phyloP scores from a whole-genome alignment of 2,888 invertebrate genomes.

The Nectonema munidae region DNA sequence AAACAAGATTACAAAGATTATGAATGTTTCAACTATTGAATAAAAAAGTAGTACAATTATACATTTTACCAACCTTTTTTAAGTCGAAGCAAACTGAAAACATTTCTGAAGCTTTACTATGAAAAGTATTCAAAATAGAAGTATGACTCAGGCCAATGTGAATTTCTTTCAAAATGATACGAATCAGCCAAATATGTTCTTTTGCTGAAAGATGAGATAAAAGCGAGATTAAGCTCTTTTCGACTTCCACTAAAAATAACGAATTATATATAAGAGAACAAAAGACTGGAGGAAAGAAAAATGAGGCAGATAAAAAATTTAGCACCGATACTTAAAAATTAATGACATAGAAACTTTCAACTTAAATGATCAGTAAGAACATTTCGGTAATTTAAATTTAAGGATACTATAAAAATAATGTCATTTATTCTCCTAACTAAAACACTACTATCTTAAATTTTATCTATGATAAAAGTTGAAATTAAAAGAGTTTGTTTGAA shows the following conservation, averaged over 20 bases:
- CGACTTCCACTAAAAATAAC: conserved; percentile 25
- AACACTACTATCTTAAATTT: too few species aligned
- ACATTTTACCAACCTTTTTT: conserved; percentile 29
- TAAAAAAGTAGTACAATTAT: too few species aligned
- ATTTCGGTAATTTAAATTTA: background rate
- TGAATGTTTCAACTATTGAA: too few species aligned
- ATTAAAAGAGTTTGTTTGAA: too few species aligned
- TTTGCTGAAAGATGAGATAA: conserved; percentile 35
- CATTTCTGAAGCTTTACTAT: conserved; percentile 43
- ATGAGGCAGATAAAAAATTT: too few species aligned
- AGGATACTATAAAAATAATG: too few species aligned
- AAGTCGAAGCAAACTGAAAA: conserved; percentile 38
- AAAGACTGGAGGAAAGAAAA: too few species aligned
- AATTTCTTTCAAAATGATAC: conserved; percentile 45
- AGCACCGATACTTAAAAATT: conserved; percentile 15
- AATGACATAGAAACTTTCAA: conserved; percentile 9
- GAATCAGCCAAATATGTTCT: conserved; percentile 59
- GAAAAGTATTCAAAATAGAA: conserved; percentile 36
- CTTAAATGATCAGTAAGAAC: conserved; percentile 1
- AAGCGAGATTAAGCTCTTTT: conserved; percentile 34
- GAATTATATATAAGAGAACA: too few species aligned
- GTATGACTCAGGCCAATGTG: conserved; percentile 36
- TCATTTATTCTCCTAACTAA: too few species aligned
- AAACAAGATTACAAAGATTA: too few species aligned
- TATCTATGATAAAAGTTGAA: too few species aligned